Evolutionary conservation across 2,797 vertebrate species (phyloP).

Genomic region (Rhodeus uyekii): DNA sequence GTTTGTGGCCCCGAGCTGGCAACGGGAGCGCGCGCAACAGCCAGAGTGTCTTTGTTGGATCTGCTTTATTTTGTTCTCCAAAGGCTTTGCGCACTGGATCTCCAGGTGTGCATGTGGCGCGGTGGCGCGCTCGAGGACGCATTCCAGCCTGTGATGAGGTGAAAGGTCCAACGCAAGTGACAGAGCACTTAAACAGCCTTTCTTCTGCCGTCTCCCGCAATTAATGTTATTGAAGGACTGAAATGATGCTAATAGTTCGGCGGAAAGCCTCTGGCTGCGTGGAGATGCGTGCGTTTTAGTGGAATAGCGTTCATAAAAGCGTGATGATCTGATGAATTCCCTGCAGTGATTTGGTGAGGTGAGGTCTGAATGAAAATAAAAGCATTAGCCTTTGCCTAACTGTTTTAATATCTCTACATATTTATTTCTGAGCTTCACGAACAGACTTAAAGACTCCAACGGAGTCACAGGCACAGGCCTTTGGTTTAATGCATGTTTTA

Average conservation of each 20-base stretch:
- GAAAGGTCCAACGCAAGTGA: conserved; percentile 58
- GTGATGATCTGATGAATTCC: not conserved
- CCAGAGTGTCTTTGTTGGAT: not conserved
- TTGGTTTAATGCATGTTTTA: not conserved
- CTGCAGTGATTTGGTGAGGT: conserved; percentile 1
- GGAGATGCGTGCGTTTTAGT: conserved; percentile 4
- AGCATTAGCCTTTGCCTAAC: not conserved
- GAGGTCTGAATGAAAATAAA: not conserved
- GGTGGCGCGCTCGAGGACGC: conserved; percentile 48
- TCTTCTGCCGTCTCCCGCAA: conserved; percentile 56
- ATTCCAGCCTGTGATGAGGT: conserved; percentile 59
- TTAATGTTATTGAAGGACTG: conserved; percentile 62
- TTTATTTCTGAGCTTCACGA: not conserved
- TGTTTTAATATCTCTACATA: not conserved
- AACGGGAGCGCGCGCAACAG: too few species aligned
- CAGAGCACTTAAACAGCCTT: conserved; percentile 57
- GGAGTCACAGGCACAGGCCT: not conserved
- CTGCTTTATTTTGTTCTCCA: not conserved
- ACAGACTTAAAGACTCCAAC: not conserved
- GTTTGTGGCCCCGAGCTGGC: not conserved
- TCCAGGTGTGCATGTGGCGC: conserved; percentile 50
- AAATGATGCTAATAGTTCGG: conserved; percentile 63
- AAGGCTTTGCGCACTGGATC: conserved; percentile 7
- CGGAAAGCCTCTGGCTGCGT: conserved; percentile 31
- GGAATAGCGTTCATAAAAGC: not conserved